Base-by-base conservation (phyloP, 2,797 vertebrate species). In the Sebastolobus altivelis region DNA sequence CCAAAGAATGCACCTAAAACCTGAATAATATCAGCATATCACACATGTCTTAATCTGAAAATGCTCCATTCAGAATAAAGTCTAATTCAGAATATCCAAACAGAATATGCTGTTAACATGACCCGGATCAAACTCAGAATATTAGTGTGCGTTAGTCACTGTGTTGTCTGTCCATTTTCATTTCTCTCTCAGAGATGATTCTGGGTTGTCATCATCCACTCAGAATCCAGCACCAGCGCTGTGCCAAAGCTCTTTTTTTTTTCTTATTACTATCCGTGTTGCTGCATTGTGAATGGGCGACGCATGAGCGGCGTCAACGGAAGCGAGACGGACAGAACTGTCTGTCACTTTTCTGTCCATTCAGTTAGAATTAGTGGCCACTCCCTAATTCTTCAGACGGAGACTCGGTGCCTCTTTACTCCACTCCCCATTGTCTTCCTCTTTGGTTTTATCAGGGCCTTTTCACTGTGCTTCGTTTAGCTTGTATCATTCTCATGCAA, bases 201-300 rank as follows among this genome's bases (percentile, higher is more conserved):
- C 62, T 25, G 12, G 10, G 29, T 33, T 70, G 79, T 81, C 75
- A 40, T 58, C 65, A 56, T 70, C 65, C 46, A 31, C 65, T 73
- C 54, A 65, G 11, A 59, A 14, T 49, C 54, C 33, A 25, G 29
- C 52, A 31, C 46, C 62, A 22, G 29, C 6, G 2, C 35, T 18
- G 35, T 29, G 35, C 43, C 16, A 27, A 37, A 20, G n/a, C 67
- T 65, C 25, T 5, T 43, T 65, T 75, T n/a, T 9, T 22, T 54
- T 54, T 8, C 18, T 80, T 27, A 43, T 43, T 63, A 4, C 27
- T 4, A 38, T 54, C 27, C 38, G 4, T 46, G 33, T 61, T 35
- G 33, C 33, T 71, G 49, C 33, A 20, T 61, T 75, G 69, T 73
- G 54, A 49, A 54, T 25, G 72, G 49, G 33, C 33, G 3, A 43